Base-by-base conservation (phyloP, 2,113 vertebrate genomes). In the Otocyon megalotis region DNA sequence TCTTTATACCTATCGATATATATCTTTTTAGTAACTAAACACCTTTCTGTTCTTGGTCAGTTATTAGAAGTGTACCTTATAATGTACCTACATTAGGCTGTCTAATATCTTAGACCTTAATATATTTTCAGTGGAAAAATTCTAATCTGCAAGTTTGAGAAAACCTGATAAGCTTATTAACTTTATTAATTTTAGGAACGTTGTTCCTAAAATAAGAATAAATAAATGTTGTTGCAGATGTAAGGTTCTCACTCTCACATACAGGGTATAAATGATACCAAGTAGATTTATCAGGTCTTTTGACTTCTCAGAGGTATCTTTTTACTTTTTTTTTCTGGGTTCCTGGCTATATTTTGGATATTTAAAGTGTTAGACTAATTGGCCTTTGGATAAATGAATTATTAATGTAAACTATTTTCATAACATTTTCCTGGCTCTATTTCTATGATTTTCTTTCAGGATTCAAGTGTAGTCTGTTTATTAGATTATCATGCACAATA, bases 361-460 rank as follows among this genome's bases (percentile, higher is more conserved):
- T 63, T 88, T 91, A 30, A 94, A 96, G 58, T 93, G 69, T 35
- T 79, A 85, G 2, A 6, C 53, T 94, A 63, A 90, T 35, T 91
- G 54, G 67, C 43, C 28, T 35, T 53, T 67, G 43, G 37, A n/a
- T 50, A 86, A 56, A 12, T 84, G 35, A 22, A 72, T 86, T 94
- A 71, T 88, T 88, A 92, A 65, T 74, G 5, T 85, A 60, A 85
- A 37, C 76, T 95, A 84, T 93, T 95, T 85, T 94, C 14, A 87
- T 5, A 96, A 48, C 0, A 32, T 20, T 69, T 56, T 67, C 5
- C n/a, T 90, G 7, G 4, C 3, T 87, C 62, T 79, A 37, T 62
- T 93, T 85, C 26, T 87, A 35, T 95, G 50, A 74, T 79, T 90
- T 92, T 5, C 83, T 37, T 1, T 10, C 10, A 77, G 16, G 24